Evolutionary conservation across 2,797 vertebrate genomes (phyloP).

Genomic region (Vultur gryphus): DNA sequence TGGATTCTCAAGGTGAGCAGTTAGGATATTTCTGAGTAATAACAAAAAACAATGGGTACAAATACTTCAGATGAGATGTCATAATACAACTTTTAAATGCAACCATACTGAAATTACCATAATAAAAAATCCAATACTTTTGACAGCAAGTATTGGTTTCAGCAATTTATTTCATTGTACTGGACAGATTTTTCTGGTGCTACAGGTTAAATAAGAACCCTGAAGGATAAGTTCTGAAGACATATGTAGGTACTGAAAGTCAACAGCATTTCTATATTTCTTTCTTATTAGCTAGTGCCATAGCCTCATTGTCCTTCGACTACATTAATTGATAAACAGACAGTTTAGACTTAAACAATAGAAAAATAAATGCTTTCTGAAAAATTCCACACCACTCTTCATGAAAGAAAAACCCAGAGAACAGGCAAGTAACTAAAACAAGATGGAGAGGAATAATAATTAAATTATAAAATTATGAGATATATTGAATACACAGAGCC

Average conservation of each 20-base stretch:
- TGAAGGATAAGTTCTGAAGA: neutral
- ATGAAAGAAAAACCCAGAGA: neutral
- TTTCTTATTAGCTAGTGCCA: neutral
- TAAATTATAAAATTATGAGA: neutral
- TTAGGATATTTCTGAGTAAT: neutral
- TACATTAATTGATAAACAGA: neutral
- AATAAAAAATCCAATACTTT: slow-evolving; percentile 8
- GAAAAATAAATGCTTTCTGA: neutral
- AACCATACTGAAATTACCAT: neutral
- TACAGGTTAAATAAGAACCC: neutral
- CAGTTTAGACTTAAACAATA: neutral
- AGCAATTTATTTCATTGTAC: neutral
- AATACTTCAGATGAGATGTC: neutral
- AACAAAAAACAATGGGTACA: neutral
- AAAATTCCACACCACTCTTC: neutral
- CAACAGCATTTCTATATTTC: neutral
- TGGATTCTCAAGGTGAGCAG: neutral
- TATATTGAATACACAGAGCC: neutral
- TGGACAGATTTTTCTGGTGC: neutral
- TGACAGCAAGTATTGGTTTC: neutral
- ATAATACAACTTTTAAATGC: neutral
- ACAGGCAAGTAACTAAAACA: neutral
- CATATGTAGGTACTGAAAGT: neutral
- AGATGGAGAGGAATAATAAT: neutral
- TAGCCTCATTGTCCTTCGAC: neutral